A percentile compares a stretch with the other conserved stretches of the same genome.
Evolutionary conservation across 1,140 invertebrate species (phyloP).

Genomic region (Micrasema longulum): DNA sequence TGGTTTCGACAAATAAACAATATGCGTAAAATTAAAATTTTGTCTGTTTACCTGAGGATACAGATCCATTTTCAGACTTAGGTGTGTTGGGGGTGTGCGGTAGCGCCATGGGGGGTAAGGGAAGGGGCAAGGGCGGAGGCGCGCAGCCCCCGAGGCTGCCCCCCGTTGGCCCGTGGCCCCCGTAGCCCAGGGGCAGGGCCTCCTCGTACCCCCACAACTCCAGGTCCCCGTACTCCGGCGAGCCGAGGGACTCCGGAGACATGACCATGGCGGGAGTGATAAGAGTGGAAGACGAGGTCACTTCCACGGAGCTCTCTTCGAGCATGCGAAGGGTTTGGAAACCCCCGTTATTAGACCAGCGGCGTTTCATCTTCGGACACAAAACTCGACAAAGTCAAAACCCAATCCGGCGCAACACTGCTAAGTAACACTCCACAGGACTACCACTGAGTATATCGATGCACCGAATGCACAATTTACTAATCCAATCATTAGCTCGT

Average conservation of each 20-base stretch:
- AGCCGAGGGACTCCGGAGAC: conserved; percentile 76
- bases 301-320: conserved; percentile 80
- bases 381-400: background rate
- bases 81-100: conserved; percentile 67
- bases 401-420: no score
- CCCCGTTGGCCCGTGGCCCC: conserved; percentile 61
- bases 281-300: conserved; percentile 77
- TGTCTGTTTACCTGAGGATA: conserved; percentile 67
- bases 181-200: conserved; percentile 61
- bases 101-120: conserved; percentile 62
- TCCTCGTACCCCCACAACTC: conserved; percentile 83
- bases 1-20: no score
- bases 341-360: conserved; percentile 77
- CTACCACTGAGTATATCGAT: background rate
- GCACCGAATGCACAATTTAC: no score
- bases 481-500: background rate
- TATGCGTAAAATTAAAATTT: no score
- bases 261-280: conserved; percentile 72
- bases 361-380: conserved; percentile 71
- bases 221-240: conserved; percentile 78
- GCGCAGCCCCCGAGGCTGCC: conserved; percentile 60
- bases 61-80: conserved; percentile 68
- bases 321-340: conserved; percentile 73
- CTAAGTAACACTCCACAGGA: background rate
- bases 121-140: conserved; percentile 60